phyloP scores from a whole-genome alignment of 1,140 invertebrate species.

The Drosophila pectinifera region DNA sequence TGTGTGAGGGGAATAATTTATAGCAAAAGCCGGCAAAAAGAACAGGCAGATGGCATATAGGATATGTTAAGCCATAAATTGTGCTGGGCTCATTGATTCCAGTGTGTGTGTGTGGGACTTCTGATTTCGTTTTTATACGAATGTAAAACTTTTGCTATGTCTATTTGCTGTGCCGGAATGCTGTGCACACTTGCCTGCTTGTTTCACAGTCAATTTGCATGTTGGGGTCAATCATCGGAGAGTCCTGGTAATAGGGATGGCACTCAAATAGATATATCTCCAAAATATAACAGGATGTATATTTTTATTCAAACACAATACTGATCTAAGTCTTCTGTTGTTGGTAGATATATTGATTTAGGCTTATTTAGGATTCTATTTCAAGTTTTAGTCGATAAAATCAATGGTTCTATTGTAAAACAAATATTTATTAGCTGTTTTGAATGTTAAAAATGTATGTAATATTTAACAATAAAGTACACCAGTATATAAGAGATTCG shows the following conservation, averaged over 20 bases:
- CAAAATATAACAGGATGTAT: no score
- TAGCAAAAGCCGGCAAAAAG: conserved; percentile 38
- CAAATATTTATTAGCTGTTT: no score
- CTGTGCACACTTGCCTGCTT: conserved; percentile 15
- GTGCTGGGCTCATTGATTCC: conserved; percentile 62
- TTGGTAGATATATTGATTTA: neutral
- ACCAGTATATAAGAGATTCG: no score
- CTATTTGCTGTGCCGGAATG: conserved; percentile 37
- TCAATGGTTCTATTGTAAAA: no score
- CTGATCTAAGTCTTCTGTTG: no score
- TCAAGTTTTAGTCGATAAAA: neutral
- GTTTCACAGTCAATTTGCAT: conserved; percentile 49
- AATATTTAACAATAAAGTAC: no score
- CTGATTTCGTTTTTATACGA: conserved; percentile 65
- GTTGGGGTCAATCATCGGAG: conserved; percentile 36
- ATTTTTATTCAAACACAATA: no score
- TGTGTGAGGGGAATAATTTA: conserved; percentile 56
- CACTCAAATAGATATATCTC: no score
- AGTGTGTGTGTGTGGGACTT: conserved; percentile 41
- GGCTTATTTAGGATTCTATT: neutral
- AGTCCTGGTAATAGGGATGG: conserved; percentile 1
- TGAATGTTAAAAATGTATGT: no score
- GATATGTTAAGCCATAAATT: conserved; percentile 63
- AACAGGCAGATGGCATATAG: conserved; percentile 42
- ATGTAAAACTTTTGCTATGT: conserved; percentile 45